A percentile compares a stretch with the other conserved stretches of the same genome.
Evolutionary conservation across 1,140 invertebrate species (phyloP).

Genomic region (Polypedilum pembai): DNA sequence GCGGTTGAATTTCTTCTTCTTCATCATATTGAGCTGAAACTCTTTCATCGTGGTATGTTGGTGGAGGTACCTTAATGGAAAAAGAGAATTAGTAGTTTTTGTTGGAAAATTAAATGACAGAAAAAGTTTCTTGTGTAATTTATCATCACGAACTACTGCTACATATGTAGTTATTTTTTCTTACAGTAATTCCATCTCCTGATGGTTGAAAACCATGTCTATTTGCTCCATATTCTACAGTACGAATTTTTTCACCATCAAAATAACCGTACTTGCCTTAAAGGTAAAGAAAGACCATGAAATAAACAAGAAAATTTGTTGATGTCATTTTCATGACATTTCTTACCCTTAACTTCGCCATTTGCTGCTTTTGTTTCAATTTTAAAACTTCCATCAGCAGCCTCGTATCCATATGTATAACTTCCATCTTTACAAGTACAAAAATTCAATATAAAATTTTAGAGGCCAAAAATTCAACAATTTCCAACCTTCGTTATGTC

Average conservation of each 20-base stretch:
- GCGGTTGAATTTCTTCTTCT: constrained; percentile 34
- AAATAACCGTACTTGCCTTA: constrained; percentile 78
- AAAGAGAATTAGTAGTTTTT: too few relatives aligned
- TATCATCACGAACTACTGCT: neutral
- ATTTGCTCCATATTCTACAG: constrained; percentile 82
- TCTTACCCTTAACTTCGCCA: constrained; percentile 58
- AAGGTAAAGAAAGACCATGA: too few relatives aligned
- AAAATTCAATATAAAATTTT: neutral
- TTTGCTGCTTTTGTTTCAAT: constrained; percentile 72
- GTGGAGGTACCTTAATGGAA: constrained; percentile 47
- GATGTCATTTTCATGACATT: too few relatives aligned
- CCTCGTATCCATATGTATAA: constrained; percentile 81
- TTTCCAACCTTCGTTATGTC: constrained; percentile 42
- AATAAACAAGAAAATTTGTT: too few relatives aligned
- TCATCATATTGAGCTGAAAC: constrained; percentile 45
- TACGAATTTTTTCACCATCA: constrained; percentile 66
- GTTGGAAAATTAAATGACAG: neutral
- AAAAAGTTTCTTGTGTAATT: neutral
- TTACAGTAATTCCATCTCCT: constrained; percentile 77
- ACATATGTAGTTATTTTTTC: neutral
- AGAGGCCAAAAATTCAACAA: too few relatives aligned
- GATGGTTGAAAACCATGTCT: constrained; percentile 77
- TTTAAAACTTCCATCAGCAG: constrained; percentile 75
- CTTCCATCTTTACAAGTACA: constrained; percentile 54
- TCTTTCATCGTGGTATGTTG: constrained; percentile 64